Evolutionary conservation across 2,797 vertebrate genomes (phyloP).

Genomic region (Darevskia nairensis): DNA sequence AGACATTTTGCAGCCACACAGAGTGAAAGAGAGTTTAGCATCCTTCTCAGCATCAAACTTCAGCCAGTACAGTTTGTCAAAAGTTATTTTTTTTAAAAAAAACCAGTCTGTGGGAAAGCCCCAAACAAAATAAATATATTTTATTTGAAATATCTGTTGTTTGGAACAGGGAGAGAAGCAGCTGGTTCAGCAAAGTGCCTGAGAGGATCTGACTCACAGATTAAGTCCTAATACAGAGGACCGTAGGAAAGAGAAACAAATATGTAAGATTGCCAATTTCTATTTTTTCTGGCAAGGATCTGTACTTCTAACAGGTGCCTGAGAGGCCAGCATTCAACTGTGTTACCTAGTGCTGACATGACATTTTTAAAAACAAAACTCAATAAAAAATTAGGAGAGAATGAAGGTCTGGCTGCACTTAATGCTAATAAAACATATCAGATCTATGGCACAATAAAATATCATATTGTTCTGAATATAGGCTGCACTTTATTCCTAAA

Average conservation of each 20-base stretch:
- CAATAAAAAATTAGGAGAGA: not conserved
- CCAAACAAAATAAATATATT: conserved; percentile 71
- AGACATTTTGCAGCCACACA: conserved; percentile 9
- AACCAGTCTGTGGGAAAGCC: conserved; percentile 75
- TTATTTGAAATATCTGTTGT: conserved; percentile 67
- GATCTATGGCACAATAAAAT: conserved; percentile 2
- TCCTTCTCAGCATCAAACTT: conserved; percentile 58
- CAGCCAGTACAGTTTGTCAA: conserved; percentile 54
- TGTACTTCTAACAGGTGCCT: not conserved
- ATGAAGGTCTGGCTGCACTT: not conserved
- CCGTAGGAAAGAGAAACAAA: not conserved
- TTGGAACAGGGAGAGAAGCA: conserved; percentile 54
- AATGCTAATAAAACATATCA: not conserved
- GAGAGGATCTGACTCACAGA: conserved; percentile 45
- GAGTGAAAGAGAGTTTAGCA: conserved; percentile 18
- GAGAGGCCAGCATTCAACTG: not conserved
- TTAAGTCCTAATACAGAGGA: conserved; percentile 20
- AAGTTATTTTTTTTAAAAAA: conserved; percentile 65
- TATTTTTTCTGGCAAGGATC: not conserved
- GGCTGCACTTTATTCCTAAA: too few species aligned
- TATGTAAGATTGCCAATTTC: not conserved
- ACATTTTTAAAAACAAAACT: not conserved
- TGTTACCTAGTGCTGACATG: not conserved
- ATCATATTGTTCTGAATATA: too few species aligned
- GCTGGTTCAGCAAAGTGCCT: conserved; percentile 64